Evolutionary conservation across 2,113 vertebrate genomes (phyloP).

Genomic region (Cyprinodon variegatus): DNA sequence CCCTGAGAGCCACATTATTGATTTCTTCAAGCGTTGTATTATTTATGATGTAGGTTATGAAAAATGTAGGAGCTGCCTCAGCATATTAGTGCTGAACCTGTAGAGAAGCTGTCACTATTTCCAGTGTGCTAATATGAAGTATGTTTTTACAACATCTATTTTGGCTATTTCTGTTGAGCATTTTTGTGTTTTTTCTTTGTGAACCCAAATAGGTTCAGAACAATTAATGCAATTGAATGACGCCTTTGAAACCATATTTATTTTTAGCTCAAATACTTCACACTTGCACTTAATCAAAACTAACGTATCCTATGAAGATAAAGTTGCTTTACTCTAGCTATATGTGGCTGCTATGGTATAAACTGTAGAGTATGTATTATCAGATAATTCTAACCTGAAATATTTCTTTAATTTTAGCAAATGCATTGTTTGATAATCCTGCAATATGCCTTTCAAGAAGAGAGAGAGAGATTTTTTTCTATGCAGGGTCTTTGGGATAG

Average conservation of each 20-base stretch:
- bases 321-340: no score
- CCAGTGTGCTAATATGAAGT: slow-evolving; percentile 3
- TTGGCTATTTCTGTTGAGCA: not conserved
- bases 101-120: slow-evolving; percentile 23
- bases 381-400: no score
- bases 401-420: not conserved
- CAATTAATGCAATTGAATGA: no score
- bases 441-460: not conserved
- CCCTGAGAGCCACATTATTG: slow-evolving; percentile 51
- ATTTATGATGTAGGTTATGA: slow-evolving; percentile 64
- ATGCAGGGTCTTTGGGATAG: not conserved
- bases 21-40: slow-evolving; percentile 65
- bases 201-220: no score
- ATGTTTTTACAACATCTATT: not conserved
- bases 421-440: not conserved
- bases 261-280: not conserved
- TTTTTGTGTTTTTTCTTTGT: not conserved
- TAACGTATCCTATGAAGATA: no score
- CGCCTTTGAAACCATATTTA: not conserved
- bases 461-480: not conserved
- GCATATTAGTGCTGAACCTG: slow-evolving; percentile 23
- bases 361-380: no score
- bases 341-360: no score
- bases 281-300: no score
- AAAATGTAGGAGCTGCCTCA: slow-evolving; percentile 55